Conservation (phyloP, 2,888 invertebrate species). For the Ennomos quercinarius region DNA sequence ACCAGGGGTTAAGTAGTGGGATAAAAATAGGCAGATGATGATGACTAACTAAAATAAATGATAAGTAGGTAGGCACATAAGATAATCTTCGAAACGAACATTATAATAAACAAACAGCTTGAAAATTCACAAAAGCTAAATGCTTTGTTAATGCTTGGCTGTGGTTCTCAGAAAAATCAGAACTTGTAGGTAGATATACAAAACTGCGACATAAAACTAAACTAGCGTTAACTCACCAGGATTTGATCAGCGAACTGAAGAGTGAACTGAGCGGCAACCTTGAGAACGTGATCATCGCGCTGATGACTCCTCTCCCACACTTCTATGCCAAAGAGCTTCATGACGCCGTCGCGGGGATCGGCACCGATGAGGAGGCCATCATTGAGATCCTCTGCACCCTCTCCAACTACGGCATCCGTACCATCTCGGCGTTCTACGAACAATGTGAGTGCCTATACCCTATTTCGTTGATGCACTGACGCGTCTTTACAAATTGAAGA, state of each 20-base stretch:
- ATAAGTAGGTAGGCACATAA: too few species aligned
- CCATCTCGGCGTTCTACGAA: slow-evolving; percentile 94
- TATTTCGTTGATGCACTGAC: not conserved
- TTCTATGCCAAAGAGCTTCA: slow-evolving; percentile 96
- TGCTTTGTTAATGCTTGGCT: too few species aligned
- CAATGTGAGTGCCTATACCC: slow-evolving; percentile 87
- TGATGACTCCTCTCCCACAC: slow-evolving; percentile 95
- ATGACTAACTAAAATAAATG: too few species aligned
- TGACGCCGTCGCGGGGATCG: slow-evolving; percentile 93
- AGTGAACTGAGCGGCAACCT: slow-evolving; percentile 95
- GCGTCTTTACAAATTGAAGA: too few species aligned
- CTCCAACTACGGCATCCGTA: slow-evolving; percentile 95
- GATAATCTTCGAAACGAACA: too few species aligned
- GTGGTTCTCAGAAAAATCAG: too few species aligned
- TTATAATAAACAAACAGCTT: too few species aligned
- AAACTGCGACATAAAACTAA: too few species aligned
- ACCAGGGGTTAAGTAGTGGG: too few species aligned
- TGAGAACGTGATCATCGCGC: slow-evolving; percentile 94
- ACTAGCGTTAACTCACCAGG: slow-evolving; percentile 65
- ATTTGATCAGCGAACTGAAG: slow-evolving; percentile 93
- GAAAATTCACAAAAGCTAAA: too few species aligned
- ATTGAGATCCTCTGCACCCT: slow-evolving; percentile 97
- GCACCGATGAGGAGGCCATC: slow-evolving; percentile 96
- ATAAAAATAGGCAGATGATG: too few species aligned
- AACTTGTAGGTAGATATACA: too few species aligned